Evolutionary conservation across 2,797 vertebrate species (phyloP).

Genomic region (Sebastes steindachneri): DNA sequence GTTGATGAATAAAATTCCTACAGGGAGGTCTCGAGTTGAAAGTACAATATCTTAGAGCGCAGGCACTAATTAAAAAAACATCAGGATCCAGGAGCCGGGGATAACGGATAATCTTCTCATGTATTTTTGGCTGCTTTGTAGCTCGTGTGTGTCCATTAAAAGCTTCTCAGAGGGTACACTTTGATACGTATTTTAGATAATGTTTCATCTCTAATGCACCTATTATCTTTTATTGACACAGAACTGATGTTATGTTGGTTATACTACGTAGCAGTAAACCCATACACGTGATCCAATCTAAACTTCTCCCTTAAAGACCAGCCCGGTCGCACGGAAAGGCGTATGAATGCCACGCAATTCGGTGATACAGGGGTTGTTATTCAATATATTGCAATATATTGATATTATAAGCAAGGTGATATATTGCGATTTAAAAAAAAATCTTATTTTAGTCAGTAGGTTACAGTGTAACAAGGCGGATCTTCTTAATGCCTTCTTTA

Average conservation of each 20-base stretch:
- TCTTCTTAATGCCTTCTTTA: too few relatives aligned
- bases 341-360: too few relatives aligned
- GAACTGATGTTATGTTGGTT: background rate
- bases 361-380: too few relatives aligned
- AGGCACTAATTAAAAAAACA: slow-evolving; percentile 67
- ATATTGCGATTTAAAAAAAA: too few relatives aligned
- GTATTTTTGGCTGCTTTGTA: slow-evolving; percentile 45
- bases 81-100: slow-evolving; percentile 48
- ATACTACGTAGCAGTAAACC: background rate
- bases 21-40: slow-evolving; percentile 40
- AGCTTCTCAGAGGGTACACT: slow-evolving; percentile 7
- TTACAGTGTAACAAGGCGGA: too few relatives aligned
- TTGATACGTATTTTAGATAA: background rate
- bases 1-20: slow-evolving; percentile 66
- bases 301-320: background rate
- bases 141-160: slow-evolving; percentile 33
- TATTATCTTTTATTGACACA: background rate
- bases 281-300: background rate
- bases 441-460: too few relatives aligned
- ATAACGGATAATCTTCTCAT: slow-evolving; percentile 41
- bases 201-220: slow-evolving; percentile 15
- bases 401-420: too few relatives aligned
- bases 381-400: too few relatives aligned
- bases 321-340: too few relatives aligned
- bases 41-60: slow-evolving; percentile 56